Evolutionary conservation across 2,113 vertebrate species (phyloP).

Genomic region (Xyrauchen texanus): DNA sequence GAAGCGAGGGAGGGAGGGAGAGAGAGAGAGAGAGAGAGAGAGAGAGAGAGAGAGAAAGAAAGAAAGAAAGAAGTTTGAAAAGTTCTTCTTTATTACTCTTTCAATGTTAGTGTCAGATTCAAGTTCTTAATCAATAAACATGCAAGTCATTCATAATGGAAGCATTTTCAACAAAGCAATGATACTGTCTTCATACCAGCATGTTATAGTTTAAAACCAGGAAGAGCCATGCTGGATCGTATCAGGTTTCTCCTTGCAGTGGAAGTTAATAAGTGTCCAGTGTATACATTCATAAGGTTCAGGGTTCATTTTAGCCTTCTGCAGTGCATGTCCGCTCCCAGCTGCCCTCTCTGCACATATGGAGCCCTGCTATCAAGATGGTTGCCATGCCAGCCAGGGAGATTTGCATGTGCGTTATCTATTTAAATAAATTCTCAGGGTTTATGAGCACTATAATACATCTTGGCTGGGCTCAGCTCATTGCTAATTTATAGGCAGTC

Average conservation of each 20-base stretch:
- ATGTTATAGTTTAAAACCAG: conserved; percentile 26
- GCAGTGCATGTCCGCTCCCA: conserved; percentile 74
- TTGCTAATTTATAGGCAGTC: conserved; percentile 93
- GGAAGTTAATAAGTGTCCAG: conserved; percentile 84
- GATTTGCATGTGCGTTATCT: conserved; percentile 97
- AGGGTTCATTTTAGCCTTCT: conserved; percentile 77
- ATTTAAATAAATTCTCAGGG: conserved; percentile 96
- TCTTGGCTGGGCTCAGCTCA: conserved; percentile 84
- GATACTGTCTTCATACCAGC: conserved; percentile 33
- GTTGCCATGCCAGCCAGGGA: conserved; percentile 87
- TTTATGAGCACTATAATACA: conserved; percentile 88
- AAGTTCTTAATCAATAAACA: conserved; percentile 29
- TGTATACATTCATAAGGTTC: conserved; percentile 80
- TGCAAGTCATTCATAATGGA: conserved; percentile 12
- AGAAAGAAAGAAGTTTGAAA: background rate
- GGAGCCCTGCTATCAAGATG: conserved; percentile 90
- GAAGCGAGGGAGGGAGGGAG: conserved; percentile 64
- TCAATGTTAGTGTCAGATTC: conserved; percentile 7
- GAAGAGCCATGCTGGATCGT: conserved; percentile 30
- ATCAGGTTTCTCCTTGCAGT: conserved; percentile 55
- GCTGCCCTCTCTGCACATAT: conserved; percentile 86
- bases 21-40: conserved; percentile 41
- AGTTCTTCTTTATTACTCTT: conserved; percentile 8
- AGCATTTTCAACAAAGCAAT: conserved; percentile 26
- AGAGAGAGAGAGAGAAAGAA: background rate